Conservation (phyloP, 2,113 vertebrate species). For the Protobothrops flavoviridis region DNA sequence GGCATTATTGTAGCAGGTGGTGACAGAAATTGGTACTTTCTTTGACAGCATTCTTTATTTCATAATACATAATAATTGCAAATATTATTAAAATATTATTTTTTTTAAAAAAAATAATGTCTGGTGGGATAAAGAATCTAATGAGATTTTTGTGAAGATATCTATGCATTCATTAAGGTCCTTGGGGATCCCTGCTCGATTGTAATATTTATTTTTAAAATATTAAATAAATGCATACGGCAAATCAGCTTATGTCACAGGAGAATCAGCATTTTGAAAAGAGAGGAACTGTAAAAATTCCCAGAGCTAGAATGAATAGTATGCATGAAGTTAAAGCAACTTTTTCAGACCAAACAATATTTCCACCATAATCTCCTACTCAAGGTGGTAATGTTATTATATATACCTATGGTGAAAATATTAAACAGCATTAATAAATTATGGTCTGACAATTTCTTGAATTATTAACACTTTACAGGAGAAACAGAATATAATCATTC, state of each 20-base stretch:
- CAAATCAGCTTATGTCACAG: background rate
- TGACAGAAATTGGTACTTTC: background rate
- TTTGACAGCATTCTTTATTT: background rate
- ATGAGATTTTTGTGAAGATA: background rate
- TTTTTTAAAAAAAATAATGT: background rate
- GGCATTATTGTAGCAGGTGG: background rate
- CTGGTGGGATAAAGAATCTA: background rate
- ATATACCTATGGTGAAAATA: constrained; percentile 50
- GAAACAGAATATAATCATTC: constrained; percentile 57
- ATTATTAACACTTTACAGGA: constrained; percentile 48
- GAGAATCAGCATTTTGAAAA: background rate
- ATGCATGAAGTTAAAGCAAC: background rate
- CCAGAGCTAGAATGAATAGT: background rate
- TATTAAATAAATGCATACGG: background rate
- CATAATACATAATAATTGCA: background rate
- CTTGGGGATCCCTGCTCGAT: background rate
- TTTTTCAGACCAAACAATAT: constrained; percentile 2
- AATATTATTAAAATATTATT: background rate
- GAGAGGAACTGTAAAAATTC: background rate
- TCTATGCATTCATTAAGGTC: background rate
- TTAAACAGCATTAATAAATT: constrained; percentile 45
- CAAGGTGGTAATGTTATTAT: constrained; percentile 33
- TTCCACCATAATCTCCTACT: constrained; percentile 42
- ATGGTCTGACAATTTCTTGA: constrained; percentile 47
- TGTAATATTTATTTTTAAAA: background rate